These are phyloP conservation scores for Tetragnatha montana DNA, from an alignment of 2,888 invertebrate genomes.

Conservation along the genomic window DNA sequence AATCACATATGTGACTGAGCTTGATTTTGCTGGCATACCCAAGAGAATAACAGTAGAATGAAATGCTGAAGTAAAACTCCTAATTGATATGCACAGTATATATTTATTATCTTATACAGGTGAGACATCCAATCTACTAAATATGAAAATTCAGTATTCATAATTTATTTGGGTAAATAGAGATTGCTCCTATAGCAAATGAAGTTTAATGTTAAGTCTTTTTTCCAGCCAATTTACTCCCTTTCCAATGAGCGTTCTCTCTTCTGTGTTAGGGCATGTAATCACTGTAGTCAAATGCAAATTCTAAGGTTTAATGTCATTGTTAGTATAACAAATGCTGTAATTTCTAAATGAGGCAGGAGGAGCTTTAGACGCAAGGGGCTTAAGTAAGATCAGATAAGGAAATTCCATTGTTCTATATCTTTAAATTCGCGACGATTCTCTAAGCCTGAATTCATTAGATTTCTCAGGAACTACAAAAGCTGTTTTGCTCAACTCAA, in stretches of 20 bases:
- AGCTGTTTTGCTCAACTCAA: not conserved
- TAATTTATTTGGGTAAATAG: not conserved
- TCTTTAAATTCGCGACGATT: not conserved
- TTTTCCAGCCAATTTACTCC: not conserved
- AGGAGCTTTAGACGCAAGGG: not conserved
- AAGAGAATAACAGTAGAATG: too few species aligned
- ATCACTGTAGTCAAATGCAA: constrained; percentile 1
- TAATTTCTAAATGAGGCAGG: not conserved
- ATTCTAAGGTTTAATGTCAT: not conserved
- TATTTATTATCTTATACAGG: too few species aligned
- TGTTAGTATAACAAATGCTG: not conserved
- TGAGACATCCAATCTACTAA: not conserved
- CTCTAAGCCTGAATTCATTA: not conserved
- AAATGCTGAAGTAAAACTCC: too few species aligned
- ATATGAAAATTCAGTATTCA: constrained; percentile 1
- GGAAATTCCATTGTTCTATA: not conserved
- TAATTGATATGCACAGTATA: too few species aligned
- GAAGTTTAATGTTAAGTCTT: not conserved
- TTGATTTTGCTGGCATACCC: too few species aligned
- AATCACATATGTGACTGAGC: too few species aligned
- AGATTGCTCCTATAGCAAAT: not conserved
- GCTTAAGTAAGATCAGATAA: not conserved
- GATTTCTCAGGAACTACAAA: not conserved
- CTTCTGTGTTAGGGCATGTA: not conserved
- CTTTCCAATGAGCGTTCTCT: not conserved